Base-by-base conservation (phyloP, 2,113 vertebrate species). In the Carlito syrichta region DNA sequence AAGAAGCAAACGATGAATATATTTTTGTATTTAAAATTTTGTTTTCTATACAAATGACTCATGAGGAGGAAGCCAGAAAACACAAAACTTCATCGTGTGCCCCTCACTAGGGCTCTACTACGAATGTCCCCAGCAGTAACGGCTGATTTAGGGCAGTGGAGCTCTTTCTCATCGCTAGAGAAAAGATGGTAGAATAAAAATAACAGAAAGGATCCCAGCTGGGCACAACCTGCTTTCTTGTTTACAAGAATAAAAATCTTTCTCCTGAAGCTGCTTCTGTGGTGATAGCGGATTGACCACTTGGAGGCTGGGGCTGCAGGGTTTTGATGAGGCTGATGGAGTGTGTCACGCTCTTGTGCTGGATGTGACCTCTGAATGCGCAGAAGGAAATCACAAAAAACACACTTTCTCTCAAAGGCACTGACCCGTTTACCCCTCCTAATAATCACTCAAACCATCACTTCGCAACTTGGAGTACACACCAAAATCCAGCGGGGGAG, bases 311-410 rank as follows among this genome's bases (percentile, higher is more conserved):
- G 93, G 94, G 87, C 2, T 48, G 48, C 93, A 0, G 0, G 27
- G 56, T 68, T 66, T 27, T 4, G 87, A 90, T 0, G 30, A 30
- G 32, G 66, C 45, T 45, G 32, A 16, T 35, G 89, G 96, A 90
- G 85, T 89, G 30, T 0, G 3, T 5, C 0, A 0, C 1, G 11
- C 38, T 91, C 93, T 85, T 78, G 35, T 23, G 23, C 43, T 71
- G 9, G 7, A 5, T 14, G 69, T 54, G 43, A 96, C 92, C 95
- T 97, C 16, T 10, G 88, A 54, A 5, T 17, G 38, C 16, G 62
- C 76, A 69, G 78, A 50, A 8, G 35, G 93, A 97, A 96, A 5
- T 66, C 88, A 94, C 71, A 86, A 3, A 40, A 81, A 93, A 30
- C 8, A 82, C 10, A 56, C 12, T 76, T 56, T 95, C 48, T 92